Base-by-base conservation (phyloP, 2,797 vertebrate genomes). In the Buphagus erythrorhynchus region DNA sequence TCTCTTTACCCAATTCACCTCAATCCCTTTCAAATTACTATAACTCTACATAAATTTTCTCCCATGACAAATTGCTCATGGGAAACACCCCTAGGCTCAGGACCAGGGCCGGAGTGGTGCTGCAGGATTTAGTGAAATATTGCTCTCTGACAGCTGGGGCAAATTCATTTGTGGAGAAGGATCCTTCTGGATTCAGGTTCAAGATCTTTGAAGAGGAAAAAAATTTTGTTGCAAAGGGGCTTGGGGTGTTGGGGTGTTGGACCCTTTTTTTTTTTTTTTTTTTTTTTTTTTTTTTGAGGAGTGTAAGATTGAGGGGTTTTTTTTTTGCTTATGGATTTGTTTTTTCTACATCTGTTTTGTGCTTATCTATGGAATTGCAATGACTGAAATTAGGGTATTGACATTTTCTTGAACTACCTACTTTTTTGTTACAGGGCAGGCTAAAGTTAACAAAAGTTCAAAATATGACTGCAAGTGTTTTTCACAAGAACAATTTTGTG, bases 301-400 rank as follows among this genome's bases (percentile, higher is more conserved):
- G 1, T 6, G 3, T 3, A 59, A n/a, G 4, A 11, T 17, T 57
- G 25, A 15, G 40, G 7, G 10, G 0, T 0, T 0, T 13, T 35
- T 45, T 58, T 4, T 25, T n/a, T 33, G 4, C 15, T 74, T 43
- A 36, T 38, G 5, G 1, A 2, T 82, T 63, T 35, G 10, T 0
- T 4, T 49, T 75, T 62, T 38, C 48, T 49, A 2, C 33, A 42
- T 25, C 43, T 62, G 19, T 45, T 85, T 67, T 36, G 54, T 45
- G 5, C 2, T 46, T 55, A 26, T 43, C 31, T 84, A 4, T 75
- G 51, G 75, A 86, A 78, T 35, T 5, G 18, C 6, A 68, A 19
- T 59, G 68, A 67, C 11, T 66, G 6, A 24, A 55, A 71, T 85
- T 83, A 74, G 1, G n/a, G 24, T 72, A 28, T 24, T 62, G 51